Base-by-base conservation (phyloP, 2,113 vertebrate genomes). In the Anseranas semipalmata region DNA sequence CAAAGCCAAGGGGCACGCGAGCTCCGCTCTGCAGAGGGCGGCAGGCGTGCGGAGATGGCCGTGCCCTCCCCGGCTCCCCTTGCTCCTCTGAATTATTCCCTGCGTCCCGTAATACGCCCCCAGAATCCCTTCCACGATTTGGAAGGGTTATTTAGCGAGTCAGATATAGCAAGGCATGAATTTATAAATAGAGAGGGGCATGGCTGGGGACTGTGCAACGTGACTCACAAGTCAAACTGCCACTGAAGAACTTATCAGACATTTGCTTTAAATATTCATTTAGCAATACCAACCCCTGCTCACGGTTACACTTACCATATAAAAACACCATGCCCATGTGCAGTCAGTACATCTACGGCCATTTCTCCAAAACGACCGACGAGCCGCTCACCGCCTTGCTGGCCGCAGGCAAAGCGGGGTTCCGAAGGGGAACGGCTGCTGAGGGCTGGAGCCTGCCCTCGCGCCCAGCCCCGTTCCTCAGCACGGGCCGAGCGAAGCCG, bases 141-240 rank as follows among this genome's bases (percentile, higher is more conserved):
- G 94, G 93, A 96, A 95, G 83, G 78, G 89, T 97, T 95, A 84
- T 95, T 97, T 95, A 94, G 89, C 5, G 1, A 93, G 90, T 92
- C 97, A 96, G 97, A 97, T 91, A 93, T 66, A 95, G 96, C 84
- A 97, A 95, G 95, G 96, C 93, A 73, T 83, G 87, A 89, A 63
- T 96, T 95, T 96, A 98, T 97, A 98, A 98, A 98, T 98, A 98
- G 98, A 95, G 91, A 97, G 87, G 87, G 67, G 71, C 94, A 96
- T 95, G 95, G 91, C 0, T 96, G 95, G 94, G 87, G 94, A 87
- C 94, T 84, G 59, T 91, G 96, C 94, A 95, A 91, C 20, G 58
- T 97, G 97, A 97, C 90, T 98, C 97, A 95, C 92, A 63, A 72
- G 90, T 94, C 94, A 88, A 97, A 91, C 90, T 62, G 68, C 48